Evolutionary conservation across 2,888 invertebrate species (phyloP), one percentile per base, ranked within the genome.

Genomic region (Linnaemya tessellans): DNA sequence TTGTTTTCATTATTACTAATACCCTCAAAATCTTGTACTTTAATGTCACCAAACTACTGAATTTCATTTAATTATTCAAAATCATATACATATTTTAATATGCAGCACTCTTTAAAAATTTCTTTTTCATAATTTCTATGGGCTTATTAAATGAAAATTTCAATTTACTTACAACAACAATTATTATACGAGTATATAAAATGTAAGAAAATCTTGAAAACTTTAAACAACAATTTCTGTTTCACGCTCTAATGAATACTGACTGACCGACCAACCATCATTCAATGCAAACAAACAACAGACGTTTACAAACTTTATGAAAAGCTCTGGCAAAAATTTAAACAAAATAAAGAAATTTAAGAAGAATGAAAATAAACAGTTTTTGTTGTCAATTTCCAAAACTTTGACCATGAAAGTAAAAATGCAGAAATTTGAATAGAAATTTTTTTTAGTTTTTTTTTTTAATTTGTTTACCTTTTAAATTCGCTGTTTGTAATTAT

Each of bases 361-460:
- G 22, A 11, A 54, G 7, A 71, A 25, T n/a, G n/a, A 15, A 38
- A 70, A 0, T 13, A 35, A 46, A 38, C 43, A 62, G 22, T 2
- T 15, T 67, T 46, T 58, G 15, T 77, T 75, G 70, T 80, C 75
- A 73, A 60, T 67, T 62, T 74, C 70, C 51, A 11, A 65, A 51
- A 54, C 9, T 20, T 81, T 84, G 80, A 80, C 83, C 80, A 80
- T 80, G 84, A 78, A 86, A 73, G 78, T 43, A 43, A 60, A 79
- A 73, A 51, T 30, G 71, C 65, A 79, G 43, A 73, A 65, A 75
- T 71, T 64, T 43, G 65, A 71, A 51, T 60, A 74, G 75, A 74
- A 71, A 71, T 78, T 56, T 46, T 46, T 60, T 60, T n/a, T 9
- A 3, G 30, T 30, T 2, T n/a, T n/a, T n/a, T n/a, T n/a, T n/a